A percentile compares a stretch with the other conserved stretches of the same genome.
phyloP scores from a whole-genome alignment of 2,888 invertebrate genomes.

The Serrognathus titanus region DNA sequence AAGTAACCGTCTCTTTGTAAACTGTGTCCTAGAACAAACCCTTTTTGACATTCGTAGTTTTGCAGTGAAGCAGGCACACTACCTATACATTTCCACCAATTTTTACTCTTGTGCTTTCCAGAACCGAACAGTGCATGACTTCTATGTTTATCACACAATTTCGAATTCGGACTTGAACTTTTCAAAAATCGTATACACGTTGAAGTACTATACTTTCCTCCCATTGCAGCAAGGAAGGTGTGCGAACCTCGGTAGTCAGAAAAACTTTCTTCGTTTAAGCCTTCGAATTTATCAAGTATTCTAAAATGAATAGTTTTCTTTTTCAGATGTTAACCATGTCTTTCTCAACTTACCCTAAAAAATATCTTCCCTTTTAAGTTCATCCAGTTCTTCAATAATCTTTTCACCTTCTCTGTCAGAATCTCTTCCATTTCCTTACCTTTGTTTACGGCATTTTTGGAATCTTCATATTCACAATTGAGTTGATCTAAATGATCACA shows the following conservation, averaged over 20 bases:
- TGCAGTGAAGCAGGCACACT: background rate
- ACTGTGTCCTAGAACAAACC: slow-evolving; percentile 21
- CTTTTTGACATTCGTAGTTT: background rate
- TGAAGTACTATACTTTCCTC: slow-evolving; percentile 44
- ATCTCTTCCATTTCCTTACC: background rate
- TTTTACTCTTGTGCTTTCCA: slow-evolving; percentile 51
- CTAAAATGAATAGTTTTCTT: background rate
- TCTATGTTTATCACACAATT: slow-evolving; percentile 30
- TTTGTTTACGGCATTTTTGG: slow-evolving; percentile 25
- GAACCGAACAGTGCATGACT: slow-evolving; percentile 45
- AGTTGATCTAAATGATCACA: slow-evolving; percentile 36
- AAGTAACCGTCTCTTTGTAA: slow-evolving; percentile 21
- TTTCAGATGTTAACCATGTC: background rate
- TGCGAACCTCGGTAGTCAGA: slow-evolving; percentile 52
- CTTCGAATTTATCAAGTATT: slow-evolving; percentile 32
- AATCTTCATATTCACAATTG: slow-evolving; percentile 35
- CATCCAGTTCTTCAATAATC: background rate
- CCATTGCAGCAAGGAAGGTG: slow-evolving; percentile 49
- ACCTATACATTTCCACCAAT: slow-evolving; percentile 60
- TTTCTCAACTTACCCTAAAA: slow-evolving; percentile 30
- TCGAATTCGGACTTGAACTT: slow-evolving; percentile 44
- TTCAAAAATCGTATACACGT: slow-evolving; percentile 38
- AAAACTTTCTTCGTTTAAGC: slow-evolving; percentile 44
- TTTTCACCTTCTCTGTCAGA: background rate
- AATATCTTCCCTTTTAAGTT: background rate